Percentiles rank a stretch among this genome's conserved stretches.
Conservation (phyloP, 2,113 vertebrate species). For the Burhinus oedicnemus region DNA sequence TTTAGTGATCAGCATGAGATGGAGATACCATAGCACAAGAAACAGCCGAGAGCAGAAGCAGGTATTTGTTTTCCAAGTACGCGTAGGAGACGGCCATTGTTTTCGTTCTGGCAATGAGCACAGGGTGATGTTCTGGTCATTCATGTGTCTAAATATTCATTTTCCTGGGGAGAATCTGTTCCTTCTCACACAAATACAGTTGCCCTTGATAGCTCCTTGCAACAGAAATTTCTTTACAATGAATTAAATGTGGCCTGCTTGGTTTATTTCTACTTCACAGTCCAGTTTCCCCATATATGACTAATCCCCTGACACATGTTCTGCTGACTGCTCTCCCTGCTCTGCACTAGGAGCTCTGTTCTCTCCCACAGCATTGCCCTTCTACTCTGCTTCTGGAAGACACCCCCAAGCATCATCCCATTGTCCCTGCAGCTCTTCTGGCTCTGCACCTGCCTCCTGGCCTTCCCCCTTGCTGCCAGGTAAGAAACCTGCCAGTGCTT, state of each 20-base stretch:
- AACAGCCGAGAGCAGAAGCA: not conserved
- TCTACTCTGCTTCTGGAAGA: not conserved
- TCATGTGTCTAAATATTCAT: not conserved
- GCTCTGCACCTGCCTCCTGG: not conserved
- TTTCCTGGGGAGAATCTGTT: not conserved
- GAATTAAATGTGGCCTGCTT: not conserved
- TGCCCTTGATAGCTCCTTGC: not conserved
- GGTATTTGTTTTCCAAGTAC: not conserved
- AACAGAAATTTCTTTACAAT: not conserved
- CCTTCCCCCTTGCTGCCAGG: not conserved
- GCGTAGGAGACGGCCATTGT: not conserved
- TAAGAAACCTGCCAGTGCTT: not conserved
- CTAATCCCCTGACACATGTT: not conserved
- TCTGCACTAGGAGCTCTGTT: not conserved
- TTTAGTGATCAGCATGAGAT: not conserved
- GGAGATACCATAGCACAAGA: not conserved
- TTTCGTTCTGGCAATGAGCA: not conserved
- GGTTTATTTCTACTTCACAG: not conserved
- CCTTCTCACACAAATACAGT: not conserved
- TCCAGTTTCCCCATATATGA: not conserved
- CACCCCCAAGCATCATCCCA: not conserved
- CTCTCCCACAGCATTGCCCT: not conserved
- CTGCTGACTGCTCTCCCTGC: not conserved
- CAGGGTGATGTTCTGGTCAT: not conserved
- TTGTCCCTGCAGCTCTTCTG: not conserved